phyloP scores from a whole-genome alignment of 2,113 vertebrate genomes.

The Stomatorhinus ivindoensis region DNA sequence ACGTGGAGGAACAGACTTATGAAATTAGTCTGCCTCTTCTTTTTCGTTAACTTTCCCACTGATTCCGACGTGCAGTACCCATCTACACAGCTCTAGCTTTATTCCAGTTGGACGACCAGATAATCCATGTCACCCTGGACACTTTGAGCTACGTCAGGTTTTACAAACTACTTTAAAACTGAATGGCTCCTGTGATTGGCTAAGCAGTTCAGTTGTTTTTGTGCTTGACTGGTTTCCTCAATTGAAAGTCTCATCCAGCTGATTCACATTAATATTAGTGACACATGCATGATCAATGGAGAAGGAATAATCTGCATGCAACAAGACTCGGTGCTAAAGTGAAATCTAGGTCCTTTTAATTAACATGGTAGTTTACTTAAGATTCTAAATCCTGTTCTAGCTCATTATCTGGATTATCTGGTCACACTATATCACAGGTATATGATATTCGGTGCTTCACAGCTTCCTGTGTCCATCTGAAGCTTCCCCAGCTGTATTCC shows the following conservation, averaged over 20 bases:
- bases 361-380: not conserved
- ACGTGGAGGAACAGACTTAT: not conserved
- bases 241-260: not conserved
- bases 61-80: not conserved
- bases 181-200: not conserved
- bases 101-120: not conserved
- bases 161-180: not conserved
- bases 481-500: not conserved
- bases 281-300: not conserved
- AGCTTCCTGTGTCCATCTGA: not conserved
- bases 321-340: not conserved
- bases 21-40: not conserved
- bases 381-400: not conserved
- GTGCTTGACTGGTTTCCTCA: not conserved
- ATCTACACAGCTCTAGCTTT: not conserved
- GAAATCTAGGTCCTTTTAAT: not conserved
- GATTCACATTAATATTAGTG: not conserved
- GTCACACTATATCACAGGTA: not conserved
- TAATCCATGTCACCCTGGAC: not conserved
- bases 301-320: not conserved
- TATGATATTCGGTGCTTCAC: not conserved
- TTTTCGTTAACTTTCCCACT: not conserved
- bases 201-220: not conserved
- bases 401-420: not conserved
- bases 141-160: not conserved